Percentiles rank a stretch among this genome's conserved stretches.
Conservation (phyloP, 2,113 vertebrate species). For the Falcunculus frontatus region DNA sequence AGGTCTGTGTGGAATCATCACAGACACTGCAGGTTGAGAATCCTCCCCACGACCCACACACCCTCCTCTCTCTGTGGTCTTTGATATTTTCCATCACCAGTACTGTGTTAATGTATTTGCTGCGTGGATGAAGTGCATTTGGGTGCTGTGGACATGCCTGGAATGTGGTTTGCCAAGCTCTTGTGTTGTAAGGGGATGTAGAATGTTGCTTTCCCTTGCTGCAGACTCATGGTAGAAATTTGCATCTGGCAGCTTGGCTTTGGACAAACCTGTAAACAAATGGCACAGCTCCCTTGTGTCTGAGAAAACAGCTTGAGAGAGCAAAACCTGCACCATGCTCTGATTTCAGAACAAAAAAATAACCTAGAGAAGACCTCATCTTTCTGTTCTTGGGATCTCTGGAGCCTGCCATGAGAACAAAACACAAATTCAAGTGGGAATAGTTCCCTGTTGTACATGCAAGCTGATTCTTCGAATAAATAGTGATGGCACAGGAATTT, state of each 20-base stretch:
- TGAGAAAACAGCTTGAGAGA: neutral
- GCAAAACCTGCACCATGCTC: neutral
- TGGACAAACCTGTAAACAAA: neutral
- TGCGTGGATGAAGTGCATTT: neutral
- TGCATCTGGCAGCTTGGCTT: neutral
- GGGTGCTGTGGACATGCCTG: neutral
- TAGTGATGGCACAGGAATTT: neutral
- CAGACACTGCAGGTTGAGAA: neutral
- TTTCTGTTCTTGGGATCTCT: neutral
- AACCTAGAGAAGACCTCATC: neutral
- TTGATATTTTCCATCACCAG: neutral
- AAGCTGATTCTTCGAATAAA: neutral
- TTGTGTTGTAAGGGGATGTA: neutral
- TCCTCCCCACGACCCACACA: neutral
- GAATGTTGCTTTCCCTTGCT: neutral
- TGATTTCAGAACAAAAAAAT: neutral
- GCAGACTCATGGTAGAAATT: neutral
- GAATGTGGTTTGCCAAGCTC: neutral
- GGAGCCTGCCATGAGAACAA: neutral
- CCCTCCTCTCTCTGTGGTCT: neutral
- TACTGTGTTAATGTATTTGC: neutral
- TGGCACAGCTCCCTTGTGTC: rapidly evolving
- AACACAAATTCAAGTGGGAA: neutral
- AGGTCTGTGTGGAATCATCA: neutral
- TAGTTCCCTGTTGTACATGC: neutral